Base-by-base conservation (phyloP, 1,140 invertebrate genomes). In the Brachionus manjavacas region DNA sequence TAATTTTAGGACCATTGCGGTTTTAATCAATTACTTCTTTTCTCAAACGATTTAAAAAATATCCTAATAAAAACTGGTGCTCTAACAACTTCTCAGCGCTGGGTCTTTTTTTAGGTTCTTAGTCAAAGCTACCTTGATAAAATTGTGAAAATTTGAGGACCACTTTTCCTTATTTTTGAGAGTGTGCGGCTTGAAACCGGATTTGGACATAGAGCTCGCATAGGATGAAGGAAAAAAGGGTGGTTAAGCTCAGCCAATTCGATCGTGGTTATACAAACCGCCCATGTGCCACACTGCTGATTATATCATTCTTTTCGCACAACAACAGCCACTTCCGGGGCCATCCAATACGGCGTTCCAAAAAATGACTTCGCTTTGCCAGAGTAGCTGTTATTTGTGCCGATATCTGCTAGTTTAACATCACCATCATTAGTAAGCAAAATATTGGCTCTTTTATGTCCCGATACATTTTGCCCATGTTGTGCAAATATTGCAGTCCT, bases 71-170 rank as follows among this genome's bases (percentile, higher is more conserved):
- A 55, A 74, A 76, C 41, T 43, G 41, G 35, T 76, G 83, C 28
- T 84, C 88, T 72, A 91, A 86, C 31, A 91, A 91, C 88, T 96
- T 96, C 86, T 98, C 96, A 84, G 98, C 96, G 14, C 95, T 94
- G 79, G 98, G 98, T 88, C 98, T 91, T 90, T 98, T 99, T 91
- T 99, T 99, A 97, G 97, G 92, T 99, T 99, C 92, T 99, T 99
- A 1, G 96, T 99, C 83, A 99, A 91, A n/a, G 97, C 94, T 85
- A 95, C 92, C 92, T 99, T 99, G 9, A 99, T 93, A 91, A 99
- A 99, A 89, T 94, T 94, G 88, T 99, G 97, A 91, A 99, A 99
- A 46, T 93, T 66, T 23, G 86, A 86, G 86, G 87, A 92, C 97
- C 98, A 99, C 91, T 95, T 96, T 85, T 95, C 94, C 86, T 96